Evolutionary conservation across 2,888 invertebrate species (phyloP), one percentile per base, ranked within the genome.

Genomic region (Drosophila rubida): DNA sequence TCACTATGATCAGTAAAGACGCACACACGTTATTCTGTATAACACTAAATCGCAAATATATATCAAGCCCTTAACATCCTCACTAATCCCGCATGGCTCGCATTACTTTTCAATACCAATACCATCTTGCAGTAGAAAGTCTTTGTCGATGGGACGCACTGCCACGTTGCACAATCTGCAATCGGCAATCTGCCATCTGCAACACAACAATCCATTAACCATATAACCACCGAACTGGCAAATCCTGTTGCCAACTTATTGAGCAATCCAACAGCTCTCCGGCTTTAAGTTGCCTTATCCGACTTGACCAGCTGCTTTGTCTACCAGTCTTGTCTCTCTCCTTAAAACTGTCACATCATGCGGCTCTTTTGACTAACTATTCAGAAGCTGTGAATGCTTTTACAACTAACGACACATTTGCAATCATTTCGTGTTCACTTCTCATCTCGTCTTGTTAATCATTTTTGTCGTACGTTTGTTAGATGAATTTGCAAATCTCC

Each of bases 191-290:
- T 6, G 6, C 23, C 6, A 23, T 6, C 1, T 6, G 5, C 23
- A 23, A 25, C 25, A 6, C 7, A 25, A 25, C 16, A 16, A 35
- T 44, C 11, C 13, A 54, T 23, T 9, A 23, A 14, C 32, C 25
- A 37, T 37, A 44, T 19, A 19, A 19, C 2, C 19, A 19, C 6
- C 37, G 22, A 60, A 53, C 45, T 58, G 65, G 57, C 50, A 16
- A 62, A 23, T 55, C 57, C 30, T 41, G 61, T 61, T 41, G 51
- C 16, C 44, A 57, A 50, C 49, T 61, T 57, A 73, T 64, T 54
- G 62, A 68, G 50, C 63, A 58, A 60, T 61, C 44, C 58, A 58
- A 44, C 63, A 44, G 55, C 46, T 59, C 14, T 54, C 30, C 30
- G 22, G 44, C 25, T 35, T n/a, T n/a, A n/a, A n/a, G n/a, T n/a